Evolutionary conservation across 92 coral and sea anemone species (phyloP).

Genomic region (Bergia sp.): DNA sequence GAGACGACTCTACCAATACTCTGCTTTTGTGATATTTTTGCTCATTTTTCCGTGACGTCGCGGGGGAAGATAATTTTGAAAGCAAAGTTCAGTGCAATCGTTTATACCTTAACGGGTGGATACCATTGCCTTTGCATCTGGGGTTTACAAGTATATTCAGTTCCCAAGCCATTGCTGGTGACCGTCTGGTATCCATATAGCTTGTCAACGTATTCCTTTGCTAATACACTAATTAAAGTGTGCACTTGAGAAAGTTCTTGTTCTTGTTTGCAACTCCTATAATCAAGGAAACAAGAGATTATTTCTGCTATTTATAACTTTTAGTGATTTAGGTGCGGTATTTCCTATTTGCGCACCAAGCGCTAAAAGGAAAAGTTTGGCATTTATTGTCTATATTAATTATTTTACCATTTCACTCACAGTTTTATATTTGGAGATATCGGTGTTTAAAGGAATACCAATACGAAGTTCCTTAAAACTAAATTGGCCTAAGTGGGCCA

Average conservation of each 20-base stretch:
- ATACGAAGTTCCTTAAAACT: no score
- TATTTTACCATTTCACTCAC: no score
- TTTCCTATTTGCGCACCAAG: no score
- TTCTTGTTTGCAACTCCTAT: background rate
- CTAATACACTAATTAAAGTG: background rate
- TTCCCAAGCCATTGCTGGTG: background rate
- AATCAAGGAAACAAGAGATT: background rate
- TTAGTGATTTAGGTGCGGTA: background rate
- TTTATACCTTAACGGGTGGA: background rate
- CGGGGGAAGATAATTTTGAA: background rate
- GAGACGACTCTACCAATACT: no score
- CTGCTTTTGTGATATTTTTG: no score
- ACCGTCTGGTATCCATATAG: background rate
- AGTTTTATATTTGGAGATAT: no score
- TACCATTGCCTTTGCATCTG: background rate
- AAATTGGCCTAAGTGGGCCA: no score
- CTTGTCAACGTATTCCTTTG: background rate
- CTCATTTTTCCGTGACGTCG: no score
- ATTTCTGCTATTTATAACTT: background rate
- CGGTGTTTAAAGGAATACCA: no score
- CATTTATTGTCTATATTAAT: no score
- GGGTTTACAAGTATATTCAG: background rate
- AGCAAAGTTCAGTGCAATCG: background rate
- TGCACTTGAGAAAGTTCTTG: slow-evolving; percentile 2
- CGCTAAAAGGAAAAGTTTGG: no score